Evolutionary conservation across 2,888 invertebrate species (phyloP).

Genomic region (Drosophila aldrichi): DNA sequence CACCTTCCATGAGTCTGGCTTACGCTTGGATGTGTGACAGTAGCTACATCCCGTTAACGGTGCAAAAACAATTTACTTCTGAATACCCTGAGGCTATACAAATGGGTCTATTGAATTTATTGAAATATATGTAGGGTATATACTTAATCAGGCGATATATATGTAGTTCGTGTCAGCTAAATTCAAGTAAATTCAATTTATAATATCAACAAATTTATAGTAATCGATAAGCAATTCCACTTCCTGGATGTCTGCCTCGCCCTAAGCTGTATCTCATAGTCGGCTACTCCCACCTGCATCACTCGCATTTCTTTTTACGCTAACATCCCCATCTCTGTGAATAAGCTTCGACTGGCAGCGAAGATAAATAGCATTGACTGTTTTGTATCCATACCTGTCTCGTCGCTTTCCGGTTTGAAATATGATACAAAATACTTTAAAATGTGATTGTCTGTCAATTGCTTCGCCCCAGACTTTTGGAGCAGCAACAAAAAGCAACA

Average conservation of each 20-base stretch:
- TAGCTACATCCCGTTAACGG: not conserved
- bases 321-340: not conserved
- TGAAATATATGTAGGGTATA: not conserved
- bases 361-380: slow-evolving; percentile 20
- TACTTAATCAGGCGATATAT: too few species aligned
- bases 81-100: too few species aligned
- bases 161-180: too few species aligned
- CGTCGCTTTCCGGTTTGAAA: not conserved
- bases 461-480: not conserved
- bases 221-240: too few species aligned
- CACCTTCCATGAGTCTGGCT: not conserved
- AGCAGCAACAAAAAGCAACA: not conserved
- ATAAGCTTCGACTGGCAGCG: not conserved
- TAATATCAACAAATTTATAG: too few species aligned
- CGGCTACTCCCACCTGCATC: too few species aligned
- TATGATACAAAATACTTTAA: slow-evolving; percentile 11
- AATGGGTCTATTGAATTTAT: not conserved
- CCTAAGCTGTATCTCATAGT: not conserved
- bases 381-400: slow-evolving; percentile 20
- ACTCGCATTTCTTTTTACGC: not conserved
- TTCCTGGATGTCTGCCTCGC: too few species aligned
- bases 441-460: slow-evolving; percentile 1
- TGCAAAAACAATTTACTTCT: not conserved
- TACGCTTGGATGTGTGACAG: not conserved
- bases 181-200: too few species aligned